Evolutionary conservation across 2,113 vertebrate genomes (phyloP), one percentile per base, ranked within the genome.

Genomic region (Semnornis frantzii): DNA sequence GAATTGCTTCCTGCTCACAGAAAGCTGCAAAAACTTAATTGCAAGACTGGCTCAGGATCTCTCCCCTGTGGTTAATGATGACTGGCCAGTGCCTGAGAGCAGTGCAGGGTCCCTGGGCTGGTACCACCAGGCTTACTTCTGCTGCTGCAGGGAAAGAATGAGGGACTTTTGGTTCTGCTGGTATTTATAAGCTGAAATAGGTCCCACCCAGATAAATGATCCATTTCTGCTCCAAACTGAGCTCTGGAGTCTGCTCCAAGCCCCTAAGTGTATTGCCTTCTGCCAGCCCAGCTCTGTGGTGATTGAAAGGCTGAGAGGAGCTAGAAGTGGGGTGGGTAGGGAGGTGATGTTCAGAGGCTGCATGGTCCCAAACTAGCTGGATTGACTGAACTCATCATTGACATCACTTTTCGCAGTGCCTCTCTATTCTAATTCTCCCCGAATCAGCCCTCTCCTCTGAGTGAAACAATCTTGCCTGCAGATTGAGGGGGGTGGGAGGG

Each of bases 381-480:
- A 97, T 97, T 98, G 95, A 80, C 87, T 10, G 85, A 94, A 93
- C 92, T 97, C 94, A 95, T 96, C 96, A 95, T 75, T 79, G 76
- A 94, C 96, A 95, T 97, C 89, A 95, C 96, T 95, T 95, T 95
- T 98, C 92, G 94, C 84, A 59, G 90, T 97, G 90, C 80, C 95
- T 96, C 96, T 97, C 98, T 97, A 97, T 91, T 97, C 96, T 98
- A 97, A 96, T 98, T 97, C 96, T 94, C 95, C 94, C 97, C 78
- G 95, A 96, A 98, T 96, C 95, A 96, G 95, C 96, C 89, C 90
- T 94, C 93, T 90, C 85, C 96, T 82, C 50, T 94, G 95, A 96
- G 95, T 44, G 89, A 93, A 96, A 97, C 97, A 86, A 91, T 97
- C 96, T 97, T 97, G 95, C 72, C 96, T 92, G 95, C 93, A 97